Percentiles rank a stretch among this genome's conserved stretches.
Conservation (phyloP, 2,113 vertebrate genomes). For the Pterophyllum scalare region DNA sequence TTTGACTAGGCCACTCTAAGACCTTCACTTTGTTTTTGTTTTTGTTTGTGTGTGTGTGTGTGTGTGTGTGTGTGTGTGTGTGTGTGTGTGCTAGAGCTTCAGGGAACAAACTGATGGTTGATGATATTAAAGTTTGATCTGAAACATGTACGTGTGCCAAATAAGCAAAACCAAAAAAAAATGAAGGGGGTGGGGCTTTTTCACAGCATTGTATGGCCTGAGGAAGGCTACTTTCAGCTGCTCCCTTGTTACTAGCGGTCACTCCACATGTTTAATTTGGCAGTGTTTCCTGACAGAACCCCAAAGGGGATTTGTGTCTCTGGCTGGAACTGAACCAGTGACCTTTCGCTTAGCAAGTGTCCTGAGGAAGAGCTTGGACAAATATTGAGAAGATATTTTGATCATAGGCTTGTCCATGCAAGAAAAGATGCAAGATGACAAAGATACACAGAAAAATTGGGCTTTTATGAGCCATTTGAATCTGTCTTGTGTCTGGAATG, state of each 20-base stretch:
- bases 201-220: too few species aligned
- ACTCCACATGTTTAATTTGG: too few species aligned
- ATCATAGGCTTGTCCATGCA: not conserved
- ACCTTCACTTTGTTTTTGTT: not conserved
- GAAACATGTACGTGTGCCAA: not conserved
- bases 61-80: too few species aligned
- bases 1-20: not conserved
- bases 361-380: not conserved
- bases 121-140: not conserved
- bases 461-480: conserved; percentile 29
- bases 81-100: not conserved
- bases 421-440: not conserved
- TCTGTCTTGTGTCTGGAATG: not conserved
- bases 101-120: not conserved
- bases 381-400: not conserved
- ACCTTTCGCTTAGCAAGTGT: too few species aligned
- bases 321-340: too few species aligned
- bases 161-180: not conserved
- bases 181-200: too few species aligned
- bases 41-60: too few species aligned
- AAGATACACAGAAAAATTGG: not conserved
- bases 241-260: too few species aligned
- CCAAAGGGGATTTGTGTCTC: too few species aligned
- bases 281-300: too few species aligned
- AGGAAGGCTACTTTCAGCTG: too few species aligned